Conservation (phyloP, 2,797 vertebrate genomes). For the Chaetophractus vellerosus region DNA sequence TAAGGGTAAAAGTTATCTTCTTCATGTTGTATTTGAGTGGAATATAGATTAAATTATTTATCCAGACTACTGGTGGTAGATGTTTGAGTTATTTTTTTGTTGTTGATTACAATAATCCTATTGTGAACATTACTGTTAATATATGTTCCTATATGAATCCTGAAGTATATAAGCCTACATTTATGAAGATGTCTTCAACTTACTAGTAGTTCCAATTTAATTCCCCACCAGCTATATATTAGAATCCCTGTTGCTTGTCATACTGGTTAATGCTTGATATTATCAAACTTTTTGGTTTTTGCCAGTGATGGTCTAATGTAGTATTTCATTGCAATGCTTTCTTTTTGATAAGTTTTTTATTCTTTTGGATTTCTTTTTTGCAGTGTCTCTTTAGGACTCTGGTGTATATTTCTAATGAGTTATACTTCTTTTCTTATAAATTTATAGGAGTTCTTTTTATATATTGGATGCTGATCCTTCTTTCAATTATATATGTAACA, state of each 20-base stretch:
- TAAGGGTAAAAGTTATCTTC: constrained; percentile 11
- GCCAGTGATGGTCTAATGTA: neutral
- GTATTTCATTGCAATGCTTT: neutral
- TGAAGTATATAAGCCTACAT: neutral
- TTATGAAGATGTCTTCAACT: constrained; percentile 21
- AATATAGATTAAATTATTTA: neutral
- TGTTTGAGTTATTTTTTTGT: constrained; percentile 1
- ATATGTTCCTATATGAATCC: neutral
- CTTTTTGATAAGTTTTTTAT: constrained; percentile 43
- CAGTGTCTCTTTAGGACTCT: constrained; percentile 1
- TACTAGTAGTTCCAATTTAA: neutral
- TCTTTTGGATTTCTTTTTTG: neutral
- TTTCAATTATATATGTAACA: constrained; percentile 23
- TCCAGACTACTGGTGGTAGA: neutral
- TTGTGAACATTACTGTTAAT: neutral
- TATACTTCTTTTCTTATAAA: neutral
- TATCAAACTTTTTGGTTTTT: constrained; percentile 4
- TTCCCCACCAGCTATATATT: neutral
- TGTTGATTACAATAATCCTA: neutral
- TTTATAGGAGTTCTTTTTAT: neutral
- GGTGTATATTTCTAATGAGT: neutral
- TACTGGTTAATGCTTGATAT: neutral
- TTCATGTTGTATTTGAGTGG: neutral
- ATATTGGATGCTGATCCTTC: neutral
- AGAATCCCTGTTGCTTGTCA: neutral